Evolutionary conservation across 2,113 vertebrate species (phyloP).

Genomic region (Probosciger aterrimus): DNA sequence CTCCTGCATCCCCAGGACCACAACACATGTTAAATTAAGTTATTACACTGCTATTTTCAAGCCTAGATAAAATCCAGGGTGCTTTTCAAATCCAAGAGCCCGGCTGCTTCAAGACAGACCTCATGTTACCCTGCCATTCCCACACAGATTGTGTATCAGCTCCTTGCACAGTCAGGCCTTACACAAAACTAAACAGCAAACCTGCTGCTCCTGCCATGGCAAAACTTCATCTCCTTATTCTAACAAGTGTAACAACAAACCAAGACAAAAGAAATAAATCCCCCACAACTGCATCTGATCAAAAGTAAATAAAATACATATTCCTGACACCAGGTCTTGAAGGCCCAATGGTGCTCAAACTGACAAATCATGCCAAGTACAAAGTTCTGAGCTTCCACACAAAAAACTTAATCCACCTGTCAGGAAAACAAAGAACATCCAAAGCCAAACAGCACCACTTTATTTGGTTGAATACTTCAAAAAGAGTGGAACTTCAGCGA

Average conservation of each 20-base stretch:
- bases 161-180: neutral
- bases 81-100: neutral
- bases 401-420: neutral
- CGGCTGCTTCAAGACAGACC: neutral
- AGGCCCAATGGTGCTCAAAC: neutral
- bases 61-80: neutral
- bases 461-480: neutral
- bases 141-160: neutral
- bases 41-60: neutral
- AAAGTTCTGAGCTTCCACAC: neutral
- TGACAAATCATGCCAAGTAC: neutral
- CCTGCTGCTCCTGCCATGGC: neutral
- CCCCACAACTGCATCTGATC: neutral
- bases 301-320: neutral
- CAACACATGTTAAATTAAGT: neutral
- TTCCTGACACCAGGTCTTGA: neutral
- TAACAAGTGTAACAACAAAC: neutral
- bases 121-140: neutral
- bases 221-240: neutral
- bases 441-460: neutral
- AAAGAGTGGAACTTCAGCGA: neutral
- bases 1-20: neutral
- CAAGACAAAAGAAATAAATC: neutral
- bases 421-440: neutral
- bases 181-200: neutral